phyloP scores from a whole-genome alignment of 2,797 vertebrate genomes.

The Distichodus sexfasciatus region DNA sequence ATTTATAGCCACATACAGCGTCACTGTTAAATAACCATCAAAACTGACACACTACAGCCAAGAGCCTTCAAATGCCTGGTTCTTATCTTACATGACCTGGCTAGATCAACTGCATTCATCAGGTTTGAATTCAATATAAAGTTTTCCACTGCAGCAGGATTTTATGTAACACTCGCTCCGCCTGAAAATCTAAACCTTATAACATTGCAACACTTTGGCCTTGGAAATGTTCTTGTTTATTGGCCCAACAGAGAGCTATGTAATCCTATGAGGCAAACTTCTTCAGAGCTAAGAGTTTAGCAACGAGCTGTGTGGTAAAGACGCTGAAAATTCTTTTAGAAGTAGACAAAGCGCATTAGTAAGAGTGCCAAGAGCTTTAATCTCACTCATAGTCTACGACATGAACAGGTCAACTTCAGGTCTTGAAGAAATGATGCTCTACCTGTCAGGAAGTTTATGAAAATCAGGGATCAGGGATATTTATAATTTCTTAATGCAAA shows the following conservation, averaged over 20 bases:
- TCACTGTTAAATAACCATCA: too few species aligned
- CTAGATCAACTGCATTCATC: not conserved
- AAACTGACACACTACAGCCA: too few species aligned
- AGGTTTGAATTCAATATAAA: not conserved
- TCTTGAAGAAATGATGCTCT: too few species aligned
- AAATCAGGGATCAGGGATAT: too few species aligned
- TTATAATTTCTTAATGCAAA: too few species aligned
- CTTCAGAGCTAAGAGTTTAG: not conserved
- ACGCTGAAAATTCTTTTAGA: not conserved
- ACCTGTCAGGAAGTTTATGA: too few species aligned
- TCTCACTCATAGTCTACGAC: too few species aligned
- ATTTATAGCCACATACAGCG: too few species aligned
- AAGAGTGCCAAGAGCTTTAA: too few species aligned
- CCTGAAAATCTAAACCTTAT: not conserved
- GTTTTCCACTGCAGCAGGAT: not conserved
- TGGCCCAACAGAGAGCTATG: not conserved
- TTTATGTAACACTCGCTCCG: not conserved
- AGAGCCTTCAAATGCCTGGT: not conserved
- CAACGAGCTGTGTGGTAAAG: not conserved
- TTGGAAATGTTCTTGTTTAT: conserved; percentile 13
- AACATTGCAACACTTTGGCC: not conserved
- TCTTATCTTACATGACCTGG: not conserved
- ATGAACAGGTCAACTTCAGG: too few species aligned
- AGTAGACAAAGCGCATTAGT: too few species aligned
- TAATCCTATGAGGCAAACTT: conserved; percentile 16